Base-by-base conservation (phyloP, 2,113 vertebrate genomes). In the Indri indri region DNA sequence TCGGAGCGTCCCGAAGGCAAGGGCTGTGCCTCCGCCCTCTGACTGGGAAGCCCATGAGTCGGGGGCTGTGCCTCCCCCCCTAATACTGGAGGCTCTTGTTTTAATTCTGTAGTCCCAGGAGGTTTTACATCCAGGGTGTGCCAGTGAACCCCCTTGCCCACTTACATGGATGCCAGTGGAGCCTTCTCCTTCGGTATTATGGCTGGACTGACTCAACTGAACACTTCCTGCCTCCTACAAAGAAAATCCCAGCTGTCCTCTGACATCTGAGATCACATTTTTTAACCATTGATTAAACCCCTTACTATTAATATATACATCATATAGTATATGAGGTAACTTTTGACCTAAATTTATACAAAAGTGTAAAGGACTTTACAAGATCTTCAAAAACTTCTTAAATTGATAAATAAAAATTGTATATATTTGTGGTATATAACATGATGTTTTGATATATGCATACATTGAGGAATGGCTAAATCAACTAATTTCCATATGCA, bases 81-180 rank as follows among this genome's bases (percentile, higher is more conserved):
- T 30, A 5, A 0, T 1, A 45, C 52, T 1, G 34, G 68, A 66
- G 90, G 70, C 11, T 61, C 84, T 52, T 52, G 42, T n/a, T 40
- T 66, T 37, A 12, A 25, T 23, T 27, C 50, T 73, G 37, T 10
- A 8, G n/a, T 6, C 40, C 70, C 77, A 17, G 23, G 57, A 34
- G 71, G 1, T 30, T 40, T 85, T 32, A 73, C 66, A 57, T 8
- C 63, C 32, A 22, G 45, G 17, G 13, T 13, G 18, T 23, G 42
- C 40, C 2, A 3, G 2, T 5, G 63, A 73, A 16, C 18, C 37
- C 61, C 13, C 34, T 16, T 16, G 45, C 61, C 61, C 27, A 10
- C 25, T 32, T 18, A 4, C 8, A 0, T 0, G 16, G 68, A 30
- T 3, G 68, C 61, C 10, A 0, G 12, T 0, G 50, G 83, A 6